Conservation (phyloP, 2,797 vertebrate genomes). For the Takifugu ocellatus region DNA sequence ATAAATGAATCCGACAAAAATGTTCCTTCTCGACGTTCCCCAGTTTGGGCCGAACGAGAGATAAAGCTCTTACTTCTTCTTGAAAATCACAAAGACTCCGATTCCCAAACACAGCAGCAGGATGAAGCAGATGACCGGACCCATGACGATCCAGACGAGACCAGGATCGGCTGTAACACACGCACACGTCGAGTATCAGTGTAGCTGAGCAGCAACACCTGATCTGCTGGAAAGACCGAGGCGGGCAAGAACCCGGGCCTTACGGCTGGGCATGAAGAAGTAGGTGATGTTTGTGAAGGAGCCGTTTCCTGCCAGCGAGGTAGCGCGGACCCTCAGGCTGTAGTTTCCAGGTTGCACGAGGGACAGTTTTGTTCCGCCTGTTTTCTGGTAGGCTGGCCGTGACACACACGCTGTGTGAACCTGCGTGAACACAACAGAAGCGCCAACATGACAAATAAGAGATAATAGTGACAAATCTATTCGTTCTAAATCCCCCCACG, state of each 20-base stretch:
- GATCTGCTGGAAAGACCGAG: not conserved
- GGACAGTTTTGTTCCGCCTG: constrained; percentile 80
- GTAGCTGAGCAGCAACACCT: not conserved
- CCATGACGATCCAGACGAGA: constrained; percentile 84
- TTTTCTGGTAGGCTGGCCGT: constrained; percentile 79
- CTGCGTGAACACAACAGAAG: constrained; percentile 53
- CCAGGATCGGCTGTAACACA: constrained; percentile 71
- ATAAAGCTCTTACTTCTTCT: constrained; percentile 81
- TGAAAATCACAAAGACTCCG: constrained; percentile 81
- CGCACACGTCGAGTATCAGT: constrained; percentile 19
- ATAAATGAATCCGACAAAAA: not conserved
- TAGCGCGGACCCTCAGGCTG: constrained; percentile 89
- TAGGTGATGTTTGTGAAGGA: constrained; percentile 88
- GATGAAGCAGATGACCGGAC: constrained; percentile 83
- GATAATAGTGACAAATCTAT: not conserved
- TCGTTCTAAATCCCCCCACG: not conserved
- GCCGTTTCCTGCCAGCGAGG: constrained; percentile 91
- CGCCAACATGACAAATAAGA: not conserved
- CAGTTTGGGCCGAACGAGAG: not conserved
- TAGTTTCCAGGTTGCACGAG: constrained; percentile 91
- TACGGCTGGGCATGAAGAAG: constrained; percentile 89
- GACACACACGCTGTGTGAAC: constrained; percentile 85
- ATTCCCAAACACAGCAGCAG: constrained; percentile 80
- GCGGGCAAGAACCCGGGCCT: constrained; percentile 50
- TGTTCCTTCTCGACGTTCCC: not conserved